These are phyloP conservation scores for Dolichoris vasculosae DNA, from an alignment of 1,140 invertebrate genomes.

Conservation along the genomic window DNA sequence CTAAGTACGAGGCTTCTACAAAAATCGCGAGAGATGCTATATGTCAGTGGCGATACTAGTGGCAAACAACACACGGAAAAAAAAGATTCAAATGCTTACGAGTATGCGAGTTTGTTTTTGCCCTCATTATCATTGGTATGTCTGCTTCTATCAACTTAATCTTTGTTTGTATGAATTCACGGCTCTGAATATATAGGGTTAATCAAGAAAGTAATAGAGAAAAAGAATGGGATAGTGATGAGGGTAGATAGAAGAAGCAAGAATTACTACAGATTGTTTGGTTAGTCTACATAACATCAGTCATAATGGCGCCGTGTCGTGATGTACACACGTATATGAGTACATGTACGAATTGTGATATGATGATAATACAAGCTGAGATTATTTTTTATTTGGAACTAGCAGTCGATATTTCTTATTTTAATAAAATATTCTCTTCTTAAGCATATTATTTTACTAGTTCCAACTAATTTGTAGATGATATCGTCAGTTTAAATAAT, in stretches of 20 bases:
- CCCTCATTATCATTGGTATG: not conserved
- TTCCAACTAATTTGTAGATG: not conserved
- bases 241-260: not conserved
- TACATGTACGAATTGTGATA: constrained; percentile 57
- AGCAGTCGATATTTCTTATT: not conserved
- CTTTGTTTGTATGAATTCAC: constrained; percentile 69
- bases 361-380: constrained; percentile 62
- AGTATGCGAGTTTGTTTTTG: constrained; percentile 31
- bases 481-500: not conserved
- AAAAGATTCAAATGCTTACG: constrained; percentile 43
- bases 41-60: not conserved
- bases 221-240: not conserved
- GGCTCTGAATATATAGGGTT: constrained; percentile 56
- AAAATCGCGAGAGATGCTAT: constrained; percentile 43
- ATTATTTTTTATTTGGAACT: constrained; percentile 14
- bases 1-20: constrained; percentile 4
- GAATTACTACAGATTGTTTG: not conserved
- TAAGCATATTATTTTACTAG: not conserved
- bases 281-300: constrained; percentile 33
- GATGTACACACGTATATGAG: not conserved
- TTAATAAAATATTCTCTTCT: not conserved
- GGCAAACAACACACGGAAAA: not conserved
- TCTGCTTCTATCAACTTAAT: constrained; percentile 64
- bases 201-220: not conserved
- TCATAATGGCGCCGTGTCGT: constrained; percentile 61